Conservation (phyloP, 2,888 invertebrate genomes). For the Arctia plantaginis region DNA sequence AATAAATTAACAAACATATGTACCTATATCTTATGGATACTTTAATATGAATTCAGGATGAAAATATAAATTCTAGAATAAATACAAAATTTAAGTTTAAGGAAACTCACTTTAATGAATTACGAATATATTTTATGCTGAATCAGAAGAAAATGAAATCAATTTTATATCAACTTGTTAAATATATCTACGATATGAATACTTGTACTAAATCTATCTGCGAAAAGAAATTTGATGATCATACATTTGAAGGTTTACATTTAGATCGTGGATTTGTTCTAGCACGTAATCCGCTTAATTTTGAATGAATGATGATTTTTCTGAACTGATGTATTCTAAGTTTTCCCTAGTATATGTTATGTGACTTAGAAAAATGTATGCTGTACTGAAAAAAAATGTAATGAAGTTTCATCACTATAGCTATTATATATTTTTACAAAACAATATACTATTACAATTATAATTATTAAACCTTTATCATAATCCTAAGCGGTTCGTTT, state of each 20-base stretch:
- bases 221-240: no score
- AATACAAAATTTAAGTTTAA: neutral
- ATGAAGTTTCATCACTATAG: neutral
- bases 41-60: neutral
- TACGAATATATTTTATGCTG: no score
- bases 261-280: neutral
- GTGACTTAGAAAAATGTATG: neutral
- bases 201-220: neutral
- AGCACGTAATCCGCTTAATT: neutral
- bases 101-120: neutral
- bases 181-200: constrained; percentile 42
- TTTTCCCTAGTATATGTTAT: neutral
- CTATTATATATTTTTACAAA: neutral
- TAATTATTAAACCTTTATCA: neutral
- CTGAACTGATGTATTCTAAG: neutral
- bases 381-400: neutral
- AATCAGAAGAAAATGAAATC: neutral
- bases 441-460: neutral
- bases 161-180: constrained; percentile 55
- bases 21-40: neutral
- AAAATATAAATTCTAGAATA: neutral
- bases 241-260: no score
- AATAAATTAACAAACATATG: no score
- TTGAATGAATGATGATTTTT: neutral
- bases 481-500: neutral